Evolutionary conservation across 2,113 vertebrate genomes (phyloP).

Genomic region (Lethenteron camtschaticum): DNA sequence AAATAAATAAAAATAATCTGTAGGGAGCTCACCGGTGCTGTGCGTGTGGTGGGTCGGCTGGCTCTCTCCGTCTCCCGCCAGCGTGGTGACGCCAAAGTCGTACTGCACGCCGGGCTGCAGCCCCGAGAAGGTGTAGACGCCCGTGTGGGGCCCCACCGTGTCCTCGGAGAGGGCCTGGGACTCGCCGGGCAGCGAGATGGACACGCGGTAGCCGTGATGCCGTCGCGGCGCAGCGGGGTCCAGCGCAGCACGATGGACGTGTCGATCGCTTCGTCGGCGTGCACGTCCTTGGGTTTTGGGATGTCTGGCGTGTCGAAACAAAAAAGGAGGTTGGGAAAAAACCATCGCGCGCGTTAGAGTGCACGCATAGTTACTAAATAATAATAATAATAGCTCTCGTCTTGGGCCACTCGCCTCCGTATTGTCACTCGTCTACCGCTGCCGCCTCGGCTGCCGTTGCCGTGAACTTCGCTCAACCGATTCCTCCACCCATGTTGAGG

Average conservation of each 20-base stretch:
- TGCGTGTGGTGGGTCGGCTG: slow-evolving; percentile 66
- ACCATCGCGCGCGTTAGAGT: not conserved
- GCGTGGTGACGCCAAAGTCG: slow-evolving; percentile 75
- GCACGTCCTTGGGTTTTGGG: slow-evolving; percentile 73
- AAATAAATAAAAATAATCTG: too few relatives aligned
- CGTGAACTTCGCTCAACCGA: too few relatives aligned
- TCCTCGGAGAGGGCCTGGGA: slow-evolving; percentile 83
- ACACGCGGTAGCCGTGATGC: slow-evolving; percentile 79
- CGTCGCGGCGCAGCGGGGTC: slow-evolving; percentile 65
- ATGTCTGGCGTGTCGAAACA: slow-evolving; percentile 45
- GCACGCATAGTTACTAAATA: not conserved
- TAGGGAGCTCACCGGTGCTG: slow-evolving; percentile 50
- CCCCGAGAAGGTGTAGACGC: slow-evolving; percentile 69
- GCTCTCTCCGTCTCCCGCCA: slow-evolving; percentile 78
- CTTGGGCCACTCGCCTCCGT: too few relatives aligned
- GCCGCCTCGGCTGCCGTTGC: too few relatives aligned
- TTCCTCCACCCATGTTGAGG: too few relatives aligned
- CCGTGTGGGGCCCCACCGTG: slow-evolving; percentile 48
- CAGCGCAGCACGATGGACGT: slow-evolving; percentile 75
- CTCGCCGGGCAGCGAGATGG: slow-evolving; percentile 69
- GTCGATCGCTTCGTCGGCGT: slow-evolving; percentile 73
- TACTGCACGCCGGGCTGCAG: slow-evolving; percentile 94
- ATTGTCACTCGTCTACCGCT: too few relatives aligned
- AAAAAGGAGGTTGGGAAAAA: slow-evolving; percentile 4
- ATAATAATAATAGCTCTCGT: not conserved